These are phyloP conservation scores for Heteractis magnifica DNA, from an alignment of 92 coral and sea anemone species.

Conservation along the genomic window DNA sequence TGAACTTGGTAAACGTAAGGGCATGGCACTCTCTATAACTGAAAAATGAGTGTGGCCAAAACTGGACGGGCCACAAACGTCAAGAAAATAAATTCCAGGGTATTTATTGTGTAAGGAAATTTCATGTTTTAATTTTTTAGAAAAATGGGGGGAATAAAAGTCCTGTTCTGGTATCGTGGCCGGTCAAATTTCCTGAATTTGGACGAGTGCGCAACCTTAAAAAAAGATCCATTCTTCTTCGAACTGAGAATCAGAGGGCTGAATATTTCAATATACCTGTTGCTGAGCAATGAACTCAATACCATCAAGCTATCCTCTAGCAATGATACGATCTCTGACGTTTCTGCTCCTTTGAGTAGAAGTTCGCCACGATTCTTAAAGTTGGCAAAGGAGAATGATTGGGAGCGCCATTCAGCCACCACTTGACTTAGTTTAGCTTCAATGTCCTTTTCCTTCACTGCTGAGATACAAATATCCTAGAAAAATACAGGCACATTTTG, in stretches of 20 bases:
- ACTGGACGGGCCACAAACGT: too few relatives aligned
- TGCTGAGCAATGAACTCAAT: slow-evolving; percentile 76
- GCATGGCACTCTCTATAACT: too few relatives aligned
- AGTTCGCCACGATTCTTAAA: slow-evolving; percentile 86
- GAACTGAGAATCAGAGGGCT: neutral
- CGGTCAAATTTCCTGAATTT: too few relatives aligned
- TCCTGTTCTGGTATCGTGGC: too few relatives aligned
- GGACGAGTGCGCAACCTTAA: too few relatives aligned
- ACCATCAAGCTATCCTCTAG: slow-evolving; percentile 90
- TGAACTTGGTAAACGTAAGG: too few relatives aligned
- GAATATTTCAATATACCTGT: slow-evolving; percentile 51
- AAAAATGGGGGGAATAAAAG: too few relatives aligned
- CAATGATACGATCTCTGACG: slow-evolving; percentile 82
- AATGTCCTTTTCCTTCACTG: slow-evolving; percentile 91
- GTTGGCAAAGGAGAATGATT: slow-evolving; percentile 58
- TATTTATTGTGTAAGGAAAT: too few relatives aligned
- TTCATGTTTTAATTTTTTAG: too few relatives aligned
- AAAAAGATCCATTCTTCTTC: neutral
- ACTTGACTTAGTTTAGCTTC: slow-evolving; percentile 85
- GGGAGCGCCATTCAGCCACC: slow-evolving; percentile 88
- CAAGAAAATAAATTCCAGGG: too few relatives aligned
- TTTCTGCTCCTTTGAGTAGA: slow-evolving; percentile 81
- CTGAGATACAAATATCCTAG: slow-evolving; percentile 89
- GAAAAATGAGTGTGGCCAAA: too few relatives aligned
- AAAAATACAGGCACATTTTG: neutral